These are phyloP conservation scores for Microchirus variegatus DNA, from an alignment of 2,797 vertebrate species.

Conservation along the genomic window DNA sequence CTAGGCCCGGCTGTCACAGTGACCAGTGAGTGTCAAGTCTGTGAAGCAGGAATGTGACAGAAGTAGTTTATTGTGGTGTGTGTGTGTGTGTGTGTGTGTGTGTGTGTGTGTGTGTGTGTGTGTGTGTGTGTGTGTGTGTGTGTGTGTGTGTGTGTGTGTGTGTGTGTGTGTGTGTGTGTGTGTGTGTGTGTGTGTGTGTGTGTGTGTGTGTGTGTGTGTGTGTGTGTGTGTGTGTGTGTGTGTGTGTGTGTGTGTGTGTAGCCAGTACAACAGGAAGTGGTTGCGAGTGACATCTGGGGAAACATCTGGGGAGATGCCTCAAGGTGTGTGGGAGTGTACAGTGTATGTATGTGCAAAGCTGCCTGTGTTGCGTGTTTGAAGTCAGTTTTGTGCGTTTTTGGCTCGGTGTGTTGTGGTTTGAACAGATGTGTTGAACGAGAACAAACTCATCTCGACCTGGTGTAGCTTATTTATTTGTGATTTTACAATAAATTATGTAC, in stretches of 20 bases:
- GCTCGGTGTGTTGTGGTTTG: too few species aligned
- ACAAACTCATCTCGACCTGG: too few species aligned
- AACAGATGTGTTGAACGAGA: too few species aligned
- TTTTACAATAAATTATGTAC: too few species aligned
- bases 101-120: conserved; percentile 18
- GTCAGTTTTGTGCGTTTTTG: too few species aligned
- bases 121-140: background rate
- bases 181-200: conserved; percentile 6
- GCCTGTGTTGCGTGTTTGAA: too few species aligned
- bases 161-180: conserved; percentile 14
- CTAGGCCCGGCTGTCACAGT: conserved; percentile 3
- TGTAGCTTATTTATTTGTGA: too few species aligned
- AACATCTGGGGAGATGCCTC: conserved; percentile 71
- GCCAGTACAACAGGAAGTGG: conserved; percentile 73
- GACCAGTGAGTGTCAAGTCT: conserved; percentile 7
- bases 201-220: conserved; percentile 12
- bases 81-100: conserved; percentile 1
- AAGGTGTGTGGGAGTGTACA: conserved; percentile 41
- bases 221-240: conserved; percentile 4
- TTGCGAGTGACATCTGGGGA: conserved; percentile 71
- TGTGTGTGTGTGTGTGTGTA: conserved; percentile 11
- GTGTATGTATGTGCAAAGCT: conserved; percentile 14
- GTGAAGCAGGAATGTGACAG: conserved; percentile 21
- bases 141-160: conserved; percentile 3
- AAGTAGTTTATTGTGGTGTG: conserved; percentile 25